A percentile compares a stretch with the other conserved stretches of the same genome.
Evolutionary conservation across 2,113 vertebrate species (phyloP).

Genomic region (Spizaetus ornatus): DNA sequence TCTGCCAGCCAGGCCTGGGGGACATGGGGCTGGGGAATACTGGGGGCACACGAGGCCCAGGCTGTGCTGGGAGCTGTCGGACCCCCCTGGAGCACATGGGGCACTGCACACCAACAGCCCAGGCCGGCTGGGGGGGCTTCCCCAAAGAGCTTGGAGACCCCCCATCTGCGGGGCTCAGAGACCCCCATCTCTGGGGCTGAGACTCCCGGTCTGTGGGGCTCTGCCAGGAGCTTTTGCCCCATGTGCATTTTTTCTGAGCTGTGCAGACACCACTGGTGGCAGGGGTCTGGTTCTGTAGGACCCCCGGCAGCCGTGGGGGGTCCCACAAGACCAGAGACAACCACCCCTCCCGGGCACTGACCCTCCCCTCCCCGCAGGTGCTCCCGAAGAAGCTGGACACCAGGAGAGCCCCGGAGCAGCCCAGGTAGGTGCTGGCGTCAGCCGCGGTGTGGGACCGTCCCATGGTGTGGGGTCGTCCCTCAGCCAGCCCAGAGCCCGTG

Average conservation of each 20-base stretch:
- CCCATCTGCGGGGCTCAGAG: no score
- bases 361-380: slow-evolving; percentile 48
- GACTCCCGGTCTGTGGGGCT: neutral
- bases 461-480: neutral
- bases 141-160: no score
- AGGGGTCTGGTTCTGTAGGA: accelerated
- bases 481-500: neutral
- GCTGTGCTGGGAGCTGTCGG: neutral
- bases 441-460: accelerated
- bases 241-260: accelerated
- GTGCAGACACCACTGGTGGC: accelerated
- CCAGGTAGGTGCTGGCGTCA: slow-evolving; percentile 35
- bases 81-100: neutral
- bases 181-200: neutral
- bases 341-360: neutral
- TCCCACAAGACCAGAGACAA: neutral
- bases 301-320: accelerated
- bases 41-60: accelerated
- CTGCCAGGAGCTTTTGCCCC: neutral
- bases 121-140: no score
- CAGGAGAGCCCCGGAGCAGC: slow-evolving; percentile 39
- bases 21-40: neutral
- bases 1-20: neutral
- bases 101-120: accelerated
- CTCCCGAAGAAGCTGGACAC: slow-evolving; percentile 41